Evolutionary conservation across 2,888 invertebrate species (phyloP).

Genomic region (Archips crataeganus): DNA sequence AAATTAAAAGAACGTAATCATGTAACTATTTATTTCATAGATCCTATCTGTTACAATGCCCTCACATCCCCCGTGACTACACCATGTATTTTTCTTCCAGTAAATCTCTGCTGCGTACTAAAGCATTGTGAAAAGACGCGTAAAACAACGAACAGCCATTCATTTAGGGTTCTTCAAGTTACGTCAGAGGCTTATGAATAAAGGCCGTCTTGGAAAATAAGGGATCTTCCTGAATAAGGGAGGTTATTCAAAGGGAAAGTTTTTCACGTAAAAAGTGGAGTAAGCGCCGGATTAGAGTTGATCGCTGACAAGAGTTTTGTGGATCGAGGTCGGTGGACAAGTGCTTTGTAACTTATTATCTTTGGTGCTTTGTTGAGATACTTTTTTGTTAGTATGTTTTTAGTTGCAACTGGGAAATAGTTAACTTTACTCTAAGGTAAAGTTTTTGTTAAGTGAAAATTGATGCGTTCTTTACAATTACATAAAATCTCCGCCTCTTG

Average conservation of each 20-base stretch:
- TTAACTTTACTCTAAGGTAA: neutral
- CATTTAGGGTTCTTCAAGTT: conserved; percentile 83
- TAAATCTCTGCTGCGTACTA: conserved; percentile 79
- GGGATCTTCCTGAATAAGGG: conserved; percentile 60
- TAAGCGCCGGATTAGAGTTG: conserved; percentile 79
- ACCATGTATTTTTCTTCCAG: conserved; percentile 52
- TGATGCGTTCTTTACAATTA: too few relatives aligned
- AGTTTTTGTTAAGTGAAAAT: neutral
- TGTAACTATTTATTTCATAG: too few relatives aligned
- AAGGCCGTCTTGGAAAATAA: conserved; percentile 68
- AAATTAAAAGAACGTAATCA: too few relatives aligned
- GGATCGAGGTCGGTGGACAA: conserved; percentile 52
- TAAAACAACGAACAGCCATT: conserved; percentile 85
- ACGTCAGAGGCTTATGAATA: conserved; percentile 83
- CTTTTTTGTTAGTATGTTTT: neutral
- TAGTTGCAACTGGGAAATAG: neutral
- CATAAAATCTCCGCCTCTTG: too few relatives aligned
- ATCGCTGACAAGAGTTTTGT: conserved; percentile 79
- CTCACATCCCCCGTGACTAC: conserved; percentile 36
- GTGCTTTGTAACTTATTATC: conserved; percentile 34
- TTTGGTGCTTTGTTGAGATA: conserved; percentile 7
- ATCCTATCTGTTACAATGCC: conserved; percentile 15
- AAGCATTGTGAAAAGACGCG: conserved; percentile 83
- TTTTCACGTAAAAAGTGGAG: conserved; percentile 76
- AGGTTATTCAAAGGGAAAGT: conserved; percentile 79